These are phyloP conservation scores for Chironomus striatipennis DNA, from an alignment of 1,140 invertebrate species.

Conservation along the genomic window DNA sequence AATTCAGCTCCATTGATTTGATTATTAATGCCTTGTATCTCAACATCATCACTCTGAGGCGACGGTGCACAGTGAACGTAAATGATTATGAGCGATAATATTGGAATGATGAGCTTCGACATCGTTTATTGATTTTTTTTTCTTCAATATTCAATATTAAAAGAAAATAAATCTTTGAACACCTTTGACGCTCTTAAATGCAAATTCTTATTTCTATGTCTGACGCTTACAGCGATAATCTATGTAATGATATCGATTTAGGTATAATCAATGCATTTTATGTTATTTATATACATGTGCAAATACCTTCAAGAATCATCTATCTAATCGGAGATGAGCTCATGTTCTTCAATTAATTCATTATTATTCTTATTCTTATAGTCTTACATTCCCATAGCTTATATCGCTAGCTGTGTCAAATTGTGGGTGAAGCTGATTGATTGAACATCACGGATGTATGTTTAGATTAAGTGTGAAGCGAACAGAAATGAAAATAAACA, in stretches of 20 bases:
- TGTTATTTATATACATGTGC: background rate
- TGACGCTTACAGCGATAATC: background rate
- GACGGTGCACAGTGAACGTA: background rate
- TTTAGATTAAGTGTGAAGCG: constrained; percentile 6
- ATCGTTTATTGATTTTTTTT: background rate
- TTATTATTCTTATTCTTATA: background rate
- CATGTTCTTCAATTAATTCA: too few relatives aligned
- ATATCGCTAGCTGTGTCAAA: background rate
- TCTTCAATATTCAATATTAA: too few relatives aligned
- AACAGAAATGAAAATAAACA: background rate
- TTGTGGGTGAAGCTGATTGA: background rate
- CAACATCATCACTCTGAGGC: background rate
- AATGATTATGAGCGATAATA: background rate
- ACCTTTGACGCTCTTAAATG: background rate
- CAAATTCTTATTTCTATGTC: too few relatives aligned
- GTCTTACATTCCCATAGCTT: background rate
- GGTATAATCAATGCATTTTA: constrained; percentile 4
- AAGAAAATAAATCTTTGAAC: too few relatives aligned
- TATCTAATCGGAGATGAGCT: too few relatives aligned
- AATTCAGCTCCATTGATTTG: background rate
- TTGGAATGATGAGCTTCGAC: background rate
- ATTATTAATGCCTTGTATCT: background rate
- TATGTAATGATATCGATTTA: background rate
- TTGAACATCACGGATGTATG: background rate
- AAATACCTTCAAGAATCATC: background rate